Conservation (phyloP, 2,888 invertebrate genomes). For the Xestia ashworthii region DNA sequence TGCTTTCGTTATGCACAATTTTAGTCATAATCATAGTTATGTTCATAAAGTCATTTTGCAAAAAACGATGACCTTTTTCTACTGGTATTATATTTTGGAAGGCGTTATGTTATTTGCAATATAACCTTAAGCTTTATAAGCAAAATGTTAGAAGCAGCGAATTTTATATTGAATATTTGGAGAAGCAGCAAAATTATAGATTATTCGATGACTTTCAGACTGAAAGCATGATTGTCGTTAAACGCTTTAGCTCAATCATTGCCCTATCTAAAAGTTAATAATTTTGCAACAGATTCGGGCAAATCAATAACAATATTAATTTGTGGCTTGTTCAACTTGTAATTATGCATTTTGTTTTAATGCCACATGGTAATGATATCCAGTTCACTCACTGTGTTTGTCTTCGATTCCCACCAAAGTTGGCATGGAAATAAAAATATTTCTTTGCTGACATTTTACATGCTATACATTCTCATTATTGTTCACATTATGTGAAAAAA, state of each 20-base stretch:
- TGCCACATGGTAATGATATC: background rate
- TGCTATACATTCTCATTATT: background rate
- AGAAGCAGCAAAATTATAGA: background rate
- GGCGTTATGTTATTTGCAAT: conserved; percentile 27
- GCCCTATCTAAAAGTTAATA: background rate
- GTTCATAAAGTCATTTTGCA: conserved; percentile 37
- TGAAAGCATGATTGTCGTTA: background rate
- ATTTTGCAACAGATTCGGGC: background rate
- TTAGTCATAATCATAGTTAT: conserved; percentile 8
- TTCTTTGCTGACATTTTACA: conserved; percentile 8
- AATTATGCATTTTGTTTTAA: background rate
- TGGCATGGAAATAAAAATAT: conserved; percentile 45
- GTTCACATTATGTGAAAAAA: background rate
- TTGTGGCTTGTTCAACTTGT: background rate
- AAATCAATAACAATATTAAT: background rate
- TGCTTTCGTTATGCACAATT: conserved; percentile 42
- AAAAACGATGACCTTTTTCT: conserved; percentile 29
- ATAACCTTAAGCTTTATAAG: conserved; percentile 12
- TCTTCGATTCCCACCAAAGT: conserved; percentile 32
- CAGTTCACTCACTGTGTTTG: conserved; percentile 33
- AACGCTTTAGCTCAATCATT: background rate
- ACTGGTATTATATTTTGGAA: background rate
- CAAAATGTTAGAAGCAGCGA: conserved; percentile 13
- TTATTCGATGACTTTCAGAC: background rate
- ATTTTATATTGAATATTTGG: background rate